Percentiles rank a stretch among this genome's conserved stretches.
Conservation (phyloP, 2,113 vertebrate genomes). For the Condylura cristata region DNA sequence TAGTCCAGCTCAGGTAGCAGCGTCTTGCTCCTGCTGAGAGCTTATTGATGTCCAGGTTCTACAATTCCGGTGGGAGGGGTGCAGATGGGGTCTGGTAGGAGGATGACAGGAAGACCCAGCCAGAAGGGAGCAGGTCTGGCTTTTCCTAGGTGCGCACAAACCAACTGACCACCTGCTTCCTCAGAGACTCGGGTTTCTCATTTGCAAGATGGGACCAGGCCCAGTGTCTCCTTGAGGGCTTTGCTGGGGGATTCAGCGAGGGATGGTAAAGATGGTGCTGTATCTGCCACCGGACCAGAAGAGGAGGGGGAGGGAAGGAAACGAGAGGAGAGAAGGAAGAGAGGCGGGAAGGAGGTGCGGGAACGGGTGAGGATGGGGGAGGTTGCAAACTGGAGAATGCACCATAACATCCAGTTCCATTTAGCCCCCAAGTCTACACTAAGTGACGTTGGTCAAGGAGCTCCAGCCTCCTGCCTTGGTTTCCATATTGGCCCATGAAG, state of each 20-base stretch:
- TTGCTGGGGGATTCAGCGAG: neutral
- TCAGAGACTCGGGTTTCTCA: neutral
- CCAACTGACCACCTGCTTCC: no score
- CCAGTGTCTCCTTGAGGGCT: neutral
- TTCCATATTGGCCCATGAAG: neutral
- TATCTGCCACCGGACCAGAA: neutral
- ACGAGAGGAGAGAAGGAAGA: accelerated
- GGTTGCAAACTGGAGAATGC: accelerated
- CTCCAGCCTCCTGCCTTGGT: neutral
- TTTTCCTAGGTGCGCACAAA: neutral
- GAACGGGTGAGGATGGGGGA: accelerated
- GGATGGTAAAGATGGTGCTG: neutral
- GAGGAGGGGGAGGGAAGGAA: neutral
- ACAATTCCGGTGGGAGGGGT: accelerated
- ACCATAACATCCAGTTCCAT: accelerated
- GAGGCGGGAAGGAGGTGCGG: neutral
- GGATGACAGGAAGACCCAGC: no score
- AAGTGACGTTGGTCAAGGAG: neutral
- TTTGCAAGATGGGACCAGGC: neutral
- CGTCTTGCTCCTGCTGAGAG: accelerated
- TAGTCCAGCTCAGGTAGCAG: accelerated
- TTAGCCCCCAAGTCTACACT: no score
- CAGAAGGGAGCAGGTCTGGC: neutral
- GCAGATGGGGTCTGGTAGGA: neutral
- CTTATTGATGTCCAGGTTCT: neutral